Percentiles rank a stretch among this genome's conserved stretches.
Evolutionary conservation across 2,797 vertebrate species (phyloP).

Genomic region (Clamator glandarius): DNA sequence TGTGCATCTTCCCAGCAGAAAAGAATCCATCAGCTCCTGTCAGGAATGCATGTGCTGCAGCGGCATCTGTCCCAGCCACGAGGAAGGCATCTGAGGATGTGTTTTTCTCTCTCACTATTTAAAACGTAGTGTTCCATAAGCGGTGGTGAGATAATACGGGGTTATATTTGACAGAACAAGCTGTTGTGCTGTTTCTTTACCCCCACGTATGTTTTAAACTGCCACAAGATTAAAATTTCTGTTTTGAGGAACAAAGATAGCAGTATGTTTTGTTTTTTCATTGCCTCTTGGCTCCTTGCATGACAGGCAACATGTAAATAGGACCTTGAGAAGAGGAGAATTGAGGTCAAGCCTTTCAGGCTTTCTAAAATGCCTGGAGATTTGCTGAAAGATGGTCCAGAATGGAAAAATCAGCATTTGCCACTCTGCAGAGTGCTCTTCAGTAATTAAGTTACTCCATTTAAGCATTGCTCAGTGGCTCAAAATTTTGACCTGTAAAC

Average conservation of each 20-base stretch:
- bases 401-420: not conserved
- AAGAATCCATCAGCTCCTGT: not conserved
- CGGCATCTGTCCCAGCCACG: not conserved
- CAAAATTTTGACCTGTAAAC: not conserved
- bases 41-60: not conserved
- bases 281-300: not conserved
- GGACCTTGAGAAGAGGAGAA: not conserved
- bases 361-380: not conserved
- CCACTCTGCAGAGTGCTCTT: not conserved
- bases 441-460: not conserved
- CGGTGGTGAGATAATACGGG: not conserved
- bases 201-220: not conserved
- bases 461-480: not conserved
- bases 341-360: not conserved
- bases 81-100: not conserved
- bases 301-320: not conserved
- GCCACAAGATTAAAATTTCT: not conserved
- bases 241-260: constrained; percentile 5
- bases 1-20: not conserved
- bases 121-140: not conserved
- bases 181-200: not conserved
- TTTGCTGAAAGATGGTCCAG: not conserved
- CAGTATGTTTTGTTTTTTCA: constrained; percentile 2
- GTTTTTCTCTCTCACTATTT: not conserved
- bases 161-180: not conserved